These are phyloP conservation scores for Chromobotia macracanthus DNA, from an alignment of 2,797 vertebrate genomes.

Conservation along the genomic window DNA sequence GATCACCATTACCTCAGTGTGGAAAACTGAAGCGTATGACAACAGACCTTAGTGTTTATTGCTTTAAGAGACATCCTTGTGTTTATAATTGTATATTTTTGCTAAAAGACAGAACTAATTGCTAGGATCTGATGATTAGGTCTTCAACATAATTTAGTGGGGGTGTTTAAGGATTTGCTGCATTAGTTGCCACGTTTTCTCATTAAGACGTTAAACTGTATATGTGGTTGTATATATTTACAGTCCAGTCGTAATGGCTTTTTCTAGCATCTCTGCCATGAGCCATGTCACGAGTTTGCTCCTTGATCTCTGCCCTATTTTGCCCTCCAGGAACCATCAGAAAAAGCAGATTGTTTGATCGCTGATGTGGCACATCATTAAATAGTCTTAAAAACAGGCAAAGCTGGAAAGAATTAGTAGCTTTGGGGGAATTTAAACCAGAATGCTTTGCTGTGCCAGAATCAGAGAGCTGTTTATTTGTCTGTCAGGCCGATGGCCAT, in stretches of 20 bases:
- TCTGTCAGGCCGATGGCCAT: slow-evolving; percentile 44
- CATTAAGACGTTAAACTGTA: slow-evolving; percentile 7
- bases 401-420: slow-evolving; percentile 55
- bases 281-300: not conserved
- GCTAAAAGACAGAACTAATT: not conserved
- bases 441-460: slow-evolving; percentile 36
- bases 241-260: slow-evolving; percentile 3
- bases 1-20: not conserved
- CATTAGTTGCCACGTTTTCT: slow-evolving; percentile 17
- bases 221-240: not conserved
- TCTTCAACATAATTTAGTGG: not conserved
- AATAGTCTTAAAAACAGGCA: slow-evolving; percentile 61
- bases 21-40: not conserved
- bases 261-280: not conserved
- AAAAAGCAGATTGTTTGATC: slow-evolving; percentile 24
- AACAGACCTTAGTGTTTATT: not conserved
- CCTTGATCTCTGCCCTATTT: not conserved
- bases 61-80: not conserved
- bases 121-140: slow-evolving; percentile 6
- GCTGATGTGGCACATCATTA: slow-evolving; percentile 45
- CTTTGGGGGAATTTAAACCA: slow-evolving; percentile 54
- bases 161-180: slow-evolving; percentile 16
- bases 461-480: slow-evolving; percentile 61
- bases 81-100: slow-evolving; percentile 1
- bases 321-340: slow-evolving; percentile 9